These are phyloP conservation scores for Drosophila meridiana DNA, from an alignment of 2,888 invertebrate species.

Conservation along the genomic window DNA sequence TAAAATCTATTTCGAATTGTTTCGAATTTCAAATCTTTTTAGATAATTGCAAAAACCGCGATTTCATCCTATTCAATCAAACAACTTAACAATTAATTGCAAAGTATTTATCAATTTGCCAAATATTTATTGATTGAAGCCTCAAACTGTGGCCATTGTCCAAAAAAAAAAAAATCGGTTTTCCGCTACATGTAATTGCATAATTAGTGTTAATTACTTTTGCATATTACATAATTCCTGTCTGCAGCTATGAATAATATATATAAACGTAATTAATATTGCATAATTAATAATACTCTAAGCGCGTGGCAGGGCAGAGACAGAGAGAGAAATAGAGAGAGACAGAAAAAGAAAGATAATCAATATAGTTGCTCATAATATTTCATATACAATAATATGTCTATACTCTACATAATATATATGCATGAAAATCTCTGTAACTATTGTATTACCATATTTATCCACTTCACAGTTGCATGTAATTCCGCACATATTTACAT, in stretches of 20 bases:
- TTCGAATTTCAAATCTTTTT: not conserved
- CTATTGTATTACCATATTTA: not conserved
- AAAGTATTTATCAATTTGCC: conserved; percentile 4
- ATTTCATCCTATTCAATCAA: not conserved
- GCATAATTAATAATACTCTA: conserved; percentile 3
- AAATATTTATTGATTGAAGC: conserved; percentile 15
- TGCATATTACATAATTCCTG: not conserved
- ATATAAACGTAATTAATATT: conserved; percentile 23
- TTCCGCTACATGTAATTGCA: not conserved
- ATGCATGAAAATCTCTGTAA: not conserved
- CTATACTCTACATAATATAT: not conserved
- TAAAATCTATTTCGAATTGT: not conserved
- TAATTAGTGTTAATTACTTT: conserved; percentile 21
- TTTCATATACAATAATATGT: not conserved
- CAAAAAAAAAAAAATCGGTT: not conserved
- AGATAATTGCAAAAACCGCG: too few relatives aligned
- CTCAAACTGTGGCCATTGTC: not conserved
- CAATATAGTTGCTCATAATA: not conserved
- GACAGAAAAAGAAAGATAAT: not conserved
- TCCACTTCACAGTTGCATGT: not conserved
- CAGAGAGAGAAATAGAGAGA: too few relatives aligned
- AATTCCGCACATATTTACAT: not conserved
- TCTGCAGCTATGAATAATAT: conserved; percentile 7
- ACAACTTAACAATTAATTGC: not conserved
- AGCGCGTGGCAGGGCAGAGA: not conserved